Percentiles rank a stretch among this genome's conserved stretches.
These are phyloP conservation scores for Metaphire vulgaris DNA, from an alignment of 1,140 invertebrate genomes.

Conservation along the genomic window DNA sequence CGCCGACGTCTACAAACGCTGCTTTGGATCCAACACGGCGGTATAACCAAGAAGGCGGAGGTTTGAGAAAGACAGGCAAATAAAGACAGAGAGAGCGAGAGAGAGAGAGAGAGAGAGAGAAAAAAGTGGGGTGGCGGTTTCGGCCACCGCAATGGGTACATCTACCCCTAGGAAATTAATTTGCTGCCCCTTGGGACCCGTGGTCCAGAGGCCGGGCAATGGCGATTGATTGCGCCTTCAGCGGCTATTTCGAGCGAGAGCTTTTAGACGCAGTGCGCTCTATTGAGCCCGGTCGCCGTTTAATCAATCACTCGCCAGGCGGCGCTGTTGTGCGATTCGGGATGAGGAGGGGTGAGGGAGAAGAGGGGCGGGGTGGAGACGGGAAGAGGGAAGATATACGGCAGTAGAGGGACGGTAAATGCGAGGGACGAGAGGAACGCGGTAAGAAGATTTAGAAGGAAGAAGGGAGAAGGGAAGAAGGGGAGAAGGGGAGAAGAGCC, in stretches of 20 bases:
- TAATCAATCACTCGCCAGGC: neutral
- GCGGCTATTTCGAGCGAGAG: neutral
- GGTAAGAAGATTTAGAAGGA: neutral
- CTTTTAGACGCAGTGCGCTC: neutral
- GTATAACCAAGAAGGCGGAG: too few relatives aligned
- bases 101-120: neutral
- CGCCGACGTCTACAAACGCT: too few relatives aligned
- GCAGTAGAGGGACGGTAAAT: neutral
- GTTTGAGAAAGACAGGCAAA: neutral
- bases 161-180: neutral
- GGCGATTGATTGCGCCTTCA: neutral
- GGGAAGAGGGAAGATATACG: too few relatives aligned
- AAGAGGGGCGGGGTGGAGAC: neutral
- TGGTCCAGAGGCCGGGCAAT: neutral
- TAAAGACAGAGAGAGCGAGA: neutral
- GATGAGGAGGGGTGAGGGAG: neutral
- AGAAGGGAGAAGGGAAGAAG: neutral
- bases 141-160: neutral
- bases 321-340: neutral
- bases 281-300: neutral
- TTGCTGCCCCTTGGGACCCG: neutral
- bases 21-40: too few relatives aligned
- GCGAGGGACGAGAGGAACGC: neutral
- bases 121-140: neutral
- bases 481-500: neutral